These are phyloP conservation scores for Porites divaricata DNA, from an alignment of 92 coral and sea anemone species.

Conservation along the genomic window DNA sequence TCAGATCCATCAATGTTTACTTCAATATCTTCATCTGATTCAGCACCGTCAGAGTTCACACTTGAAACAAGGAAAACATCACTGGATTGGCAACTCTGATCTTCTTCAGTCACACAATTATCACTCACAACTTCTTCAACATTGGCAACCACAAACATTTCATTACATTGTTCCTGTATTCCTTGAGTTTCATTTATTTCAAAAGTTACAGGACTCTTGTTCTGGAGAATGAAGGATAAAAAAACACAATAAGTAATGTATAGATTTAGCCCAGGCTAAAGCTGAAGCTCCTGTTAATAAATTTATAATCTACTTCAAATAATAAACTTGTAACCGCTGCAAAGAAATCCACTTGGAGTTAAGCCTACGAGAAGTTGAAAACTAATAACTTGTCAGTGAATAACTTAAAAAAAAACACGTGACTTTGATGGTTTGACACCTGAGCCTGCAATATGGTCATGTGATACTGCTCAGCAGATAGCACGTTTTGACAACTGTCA, in stretches of 20 bases:
- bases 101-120: constrained; percentile 9
- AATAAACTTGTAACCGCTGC: no score
- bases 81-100: not conserved
- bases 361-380: no score
- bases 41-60: constrained; percentile 8
- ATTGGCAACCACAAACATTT: constrained; percentile 3
- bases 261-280: no score
- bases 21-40: constrained; percentile 75
- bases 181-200: not conserved
- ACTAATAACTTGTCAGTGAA: no score
- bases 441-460: no score
- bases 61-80: not conserved
- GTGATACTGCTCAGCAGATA: no score
- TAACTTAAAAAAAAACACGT: no score
- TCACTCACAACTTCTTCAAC: constrained; percentile 22
- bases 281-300: no score
- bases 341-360: no score
- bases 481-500: no score
- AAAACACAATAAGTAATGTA: not conserved
- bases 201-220: not conserved
- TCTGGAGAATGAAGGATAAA: constrained; percentile 2
- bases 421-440: no score
- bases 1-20: constrained; percentile 80
- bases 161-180: constrained; percentile 20
- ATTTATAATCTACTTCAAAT: no score